Conservation (phyloP, 2,888 invertebrate genomes). For the Euphydryas editha region DNA sequence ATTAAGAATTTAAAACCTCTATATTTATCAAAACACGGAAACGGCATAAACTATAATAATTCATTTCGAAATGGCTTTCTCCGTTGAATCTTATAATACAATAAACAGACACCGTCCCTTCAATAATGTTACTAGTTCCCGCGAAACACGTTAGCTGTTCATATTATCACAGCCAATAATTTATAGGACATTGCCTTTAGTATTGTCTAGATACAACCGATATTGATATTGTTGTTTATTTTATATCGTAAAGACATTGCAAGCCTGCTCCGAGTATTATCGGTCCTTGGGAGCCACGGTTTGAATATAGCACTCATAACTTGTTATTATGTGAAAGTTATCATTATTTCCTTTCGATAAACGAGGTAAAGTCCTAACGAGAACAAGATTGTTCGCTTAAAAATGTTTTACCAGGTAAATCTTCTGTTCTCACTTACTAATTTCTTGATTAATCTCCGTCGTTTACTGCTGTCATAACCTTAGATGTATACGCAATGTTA, state of each 20-base stretch:
- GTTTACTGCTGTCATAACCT: too few species aligned
- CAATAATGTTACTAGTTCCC: constrained; percentile 35
- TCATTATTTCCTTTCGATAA: not conserved
- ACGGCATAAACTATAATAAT: constrained; percentile 12
- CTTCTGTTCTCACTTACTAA: too few species aligned
- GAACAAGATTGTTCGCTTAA: not conserved
- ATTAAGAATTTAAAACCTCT: not conserved
- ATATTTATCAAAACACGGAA: constrained; percentile 7
- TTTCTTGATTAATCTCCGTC: too few species aligned
- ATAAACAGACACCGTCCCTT: constrained; percentile 30
- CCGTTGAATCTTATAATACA: constrained; percentile 24
- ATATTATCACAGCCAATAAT: constrained; percentile 41
- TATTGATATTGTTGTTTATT: constrained; percentile 36
- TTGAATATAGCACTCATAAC: not conserved
- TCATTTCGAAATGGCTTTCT: constrained; percentile 28
- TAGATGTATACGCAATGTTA: too few species aligned
- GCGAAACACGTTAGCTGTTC: constrained; percentile 38
- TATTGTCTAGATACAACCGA: constrained; percentile 40
- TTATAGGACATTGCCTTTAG: constrained; percentile 40
- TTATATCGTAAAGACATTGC: constrained; percentile 38
- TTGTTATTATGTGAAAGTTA: not conserved
- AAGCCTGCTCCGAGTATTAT: constrained; percentile 42
- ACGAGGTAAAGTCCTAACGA: not conserved
- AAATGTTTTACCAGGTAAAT: not conserved
- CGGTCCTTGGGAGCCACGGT: constrained; percentile 26